Evolutionary conservation across 1,140 invertebrate species (phyloP), one percentile per base, ranked within the genome.

Genomic region (Bombus sibiricus): DNA sequence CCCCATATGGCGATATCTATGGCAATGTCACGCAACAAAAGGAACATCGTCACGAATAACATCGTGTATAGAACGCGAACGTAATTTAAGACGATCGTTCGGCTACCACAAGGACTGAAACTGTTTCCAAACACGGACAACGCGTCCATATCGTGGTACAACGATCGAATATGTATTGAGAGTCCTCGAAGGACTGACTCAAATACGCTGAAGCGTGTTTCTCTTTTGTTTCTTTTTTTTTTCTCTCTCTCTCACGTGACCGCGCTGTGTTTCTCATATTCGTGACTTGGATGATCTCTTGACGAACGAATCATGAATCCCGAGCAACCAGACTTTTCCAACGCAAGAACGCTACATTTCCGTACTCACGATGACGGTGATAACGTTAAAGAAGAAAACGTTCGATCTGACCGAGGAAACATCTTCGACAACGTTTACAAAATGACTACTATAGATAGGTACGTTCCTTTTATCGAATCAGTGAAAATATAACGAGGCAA

Each of bases 381-480:
- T 13, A 77, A 72, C 8, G 62, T 37, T 32, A 75, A 83, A n/a
- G 79, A 83, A 9, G 82, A 83, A 6, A 75, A 62, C 53, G 73
- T 18, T 32, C 71, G 71, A 8, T 85, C 78, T n/a, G 28, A 57
- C 8, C 79, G 80, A 4, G 69, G 57, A 0, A 53, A 59, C 43
- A 87, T 89, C 41, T 90, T 76, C 32, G 76, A 86, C 25, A 64
- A 59, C n/a, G 75, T 90, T 66, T 90, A 88, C 22, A 79, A 79
- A 71, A n/a, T 72, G 53, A 90, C 89, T 1, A 90, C 86, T 1
- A 34, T 85, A 5, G 76, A 90, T 28, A 80, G 82, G 89, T 90
- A 90, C 32, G 66, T 57, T 1, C 9, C 1, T 18, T 81, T 66
- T n/a, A 74, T 43, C 0, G 0, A 25, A 59, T 57, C 8, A 4